Evolutionary conservation across 53 echinoderm and acorn worm genomes (phyloP).

Genomic region (Holothuria scabra): DNA sequence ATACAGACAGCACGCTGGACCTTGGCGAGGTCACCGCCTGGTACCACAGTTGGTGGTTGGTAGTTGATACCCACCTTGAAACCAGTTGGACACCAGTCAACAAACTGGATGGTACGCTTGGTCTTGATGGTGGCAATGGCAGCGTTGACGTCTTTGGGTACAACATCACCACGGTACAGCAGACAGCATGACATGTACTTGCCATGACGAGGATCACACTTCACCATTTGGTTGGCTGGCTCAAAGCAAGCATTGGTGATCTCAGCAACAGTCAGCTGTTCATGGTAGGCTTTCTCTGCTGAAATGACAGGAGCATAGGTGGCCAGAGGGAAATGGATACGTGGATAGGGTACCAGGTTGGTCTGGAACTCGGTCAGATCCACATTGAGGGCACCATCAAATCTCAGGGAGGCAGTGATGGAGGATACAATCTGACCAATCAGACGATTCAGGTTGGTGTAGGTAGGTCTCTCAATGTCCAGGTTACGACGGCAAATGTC

Average conservation of each 20-base stretch:
- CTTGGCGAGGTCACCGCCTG: slow-evolving; percentile 65
- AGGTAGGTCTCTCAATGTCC: slow-evolving; percentile 65
- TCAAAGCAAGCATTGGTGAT: too few species aligned
- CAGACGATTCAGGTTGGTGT: slow-evolving; percentile 67
- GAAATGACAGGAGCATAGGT: too few species aligned
- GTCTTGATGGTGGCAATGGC: slow-evolving; percentile 96
- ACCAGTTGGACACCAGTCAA: slow-evolving; percentile 98
- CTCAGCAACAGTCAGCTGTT: too few species aligned
- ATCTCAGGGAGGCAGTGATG: slow-evolving; percentile 70
- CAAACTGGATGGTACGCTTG: slow-evolving; percentile 97
- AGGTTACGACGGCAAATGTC: slow-evolving; percentile 33
- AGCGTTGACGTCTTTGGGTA: slow-evolving; percentile 90
- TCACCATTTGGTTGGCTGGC: slow-evolving; percentile 76
- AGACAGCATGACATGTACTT: slow-evolving; percentile 98
- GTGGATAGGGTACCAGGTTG: slow-evolving; percentile 83
- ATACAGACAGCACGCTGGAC: slow-evolving; percentile 94
- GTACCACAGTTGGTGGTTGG: slow-evolving; percentile 62
- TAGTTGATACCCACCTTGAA: slow-evolving; percentile 99
- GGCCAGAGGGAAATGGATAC: too few species aligned
- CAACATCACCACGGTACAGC: slow-evolving; percentile 92
- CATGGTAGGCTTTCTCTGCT: too few species aligned
- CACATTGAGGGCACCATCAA: slow-evolving; percentile 72
- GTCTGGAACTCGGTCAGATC: slow-evolving; percentile 76
- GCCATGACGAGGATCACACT: slow-evolving; percentile 95
- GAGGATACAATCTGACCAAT: slow-evolving; percentile 65